Conservation (phyloP, 2,113 vertebrate species). For the Eurystomus gularis region DNA sequence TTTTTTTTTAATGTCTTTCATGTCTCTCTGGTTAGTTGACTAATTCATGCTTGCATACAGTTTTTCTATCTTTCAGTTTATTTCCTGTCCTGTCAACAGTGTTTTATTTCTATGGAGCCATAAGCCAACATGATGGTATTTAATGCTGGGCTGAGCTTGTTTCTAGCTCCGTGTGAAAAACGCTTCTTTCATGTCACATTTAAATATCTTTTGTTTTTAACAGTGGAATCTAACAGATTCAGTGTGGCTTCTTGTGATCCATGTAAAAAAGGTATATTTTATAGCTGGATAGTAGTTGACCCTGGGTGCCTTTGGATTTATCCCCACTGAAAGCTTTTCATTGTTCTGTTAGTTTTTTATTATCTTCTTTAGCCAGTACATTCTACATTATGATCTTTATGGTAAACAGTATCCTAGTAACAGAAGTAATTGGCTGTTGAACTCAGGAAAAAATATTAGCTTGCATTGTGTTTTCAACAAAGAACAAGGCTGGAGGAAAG, state of each 20-base stretch:
- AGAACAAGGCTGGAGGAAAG: neutral
- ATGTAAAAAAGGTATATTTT: neutral
- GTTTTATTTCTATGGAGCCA: neutral
- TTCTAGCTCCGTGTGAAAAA: neutral
- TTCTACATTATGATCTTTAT: slow-evolving; percentile 7
- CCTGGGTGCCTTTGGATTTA: neutral
- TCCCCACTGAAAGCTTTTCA: neutral
- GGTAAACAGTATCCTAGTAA: slow-evolving; percentile 51
- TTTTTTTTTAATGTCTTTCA: no score
- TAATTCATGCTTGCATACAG: neutral
- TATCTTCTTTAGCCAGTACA: neutral
- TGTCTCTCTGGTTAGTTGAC: neutral
- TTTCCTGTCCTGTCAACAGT: neutral
- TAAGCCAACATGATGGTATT: neutral
- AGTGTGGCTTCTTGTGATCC: neutral
- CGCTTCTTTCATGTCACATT: neutral
- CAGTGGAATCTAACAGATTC: neutral
- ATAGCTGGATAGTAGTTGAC: neutral
- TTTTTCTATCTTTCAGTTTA: neutral
- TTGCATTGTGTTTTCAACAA: neutral
- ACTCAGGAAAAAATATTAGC: neutral
- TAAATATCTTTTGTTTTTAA: neutral
- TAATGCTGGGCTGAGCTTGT: neutral
- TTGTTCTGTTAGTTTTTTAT: neutral
- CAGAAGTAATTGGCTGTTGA: neutral